Evolutionary conservation across 2,888 invertebrate species (phyloP).

Genomic region (Galerucella pusilla): DNA sequence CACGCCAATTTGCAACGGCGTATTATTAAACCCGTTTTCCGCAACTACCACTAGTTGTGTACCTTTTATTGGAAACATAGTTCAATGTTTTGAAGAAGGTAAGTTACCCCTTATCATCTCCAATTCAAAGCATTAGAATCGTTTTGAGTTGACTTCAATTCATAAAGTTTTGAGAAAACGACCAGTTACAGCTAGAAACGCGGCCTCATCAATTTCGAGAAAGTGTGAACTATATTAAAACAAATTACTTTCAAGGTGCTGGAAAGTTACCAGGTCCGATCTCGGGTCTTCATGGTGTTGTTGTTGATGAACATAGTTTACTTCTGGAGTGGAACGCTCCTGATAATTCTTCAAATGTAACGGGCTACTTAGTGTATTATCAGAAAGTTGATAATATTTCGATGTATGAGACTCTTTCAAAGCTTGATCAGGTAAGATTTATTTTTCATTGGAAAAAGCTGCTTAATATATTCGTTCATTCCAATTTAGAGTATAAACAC

Average conservation of each 20-base stretch:
- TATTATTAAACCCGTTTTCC: slow-evolving; percentile 70
- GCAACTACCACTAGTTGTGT: slow-evolving; percentile 77
- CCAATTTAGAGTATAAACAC: slow-evolving; percentile 75
- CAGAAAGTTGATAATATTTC: slow-evolving; percentile 81
- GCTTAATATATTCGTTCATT: not conserved
- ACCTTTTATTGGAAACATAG: slow-evolving; percentile 85
- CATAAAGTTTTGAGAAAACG: too few species aligned
- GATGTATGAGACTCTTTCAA: slow-evolving; percentile 78
- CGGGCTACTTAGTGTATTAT: slow-evolving; percentile 80
- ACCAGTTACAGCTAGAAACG: too few species aligned
- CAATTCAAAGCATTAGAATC: too few species aligned
- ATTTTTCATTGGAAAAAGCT: not conserved
- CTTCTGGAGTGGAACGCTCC: slow-evolving; percentile 79
- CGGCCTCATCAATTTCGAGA: too few species aligned
- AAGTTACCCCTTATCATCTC: slow-evolving; percentile 35
- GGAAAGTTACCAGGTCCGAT: slow-evolving; percentile 82
- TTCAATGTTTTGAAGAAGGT: slow-evolving; percentile 90
- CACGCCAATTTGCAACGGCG: slow-evolving; percentile 79
- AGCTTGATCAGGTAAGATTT: slow-evolving; percentile 73
- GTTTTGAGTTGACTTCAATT: too few species aligned
- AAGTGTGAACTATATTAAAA: too few species aligned
- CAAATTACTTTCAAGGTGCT: slow-evolving; percentile 69
- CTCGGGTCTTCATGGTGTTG: slow-evolving; percentile 77
- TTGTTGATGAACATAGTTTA: slow-evolving; percentile 71
- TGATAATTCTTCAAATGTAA: slow-evolving; percentile 72